A percentile compares a stretch with the other conserved stretches of the same genome.
These are phyloP conservation scores for Ara ararauna DNA, from an alignment of 2,797 vertebrate genomes.

Conservation along the genomic window DNA sequence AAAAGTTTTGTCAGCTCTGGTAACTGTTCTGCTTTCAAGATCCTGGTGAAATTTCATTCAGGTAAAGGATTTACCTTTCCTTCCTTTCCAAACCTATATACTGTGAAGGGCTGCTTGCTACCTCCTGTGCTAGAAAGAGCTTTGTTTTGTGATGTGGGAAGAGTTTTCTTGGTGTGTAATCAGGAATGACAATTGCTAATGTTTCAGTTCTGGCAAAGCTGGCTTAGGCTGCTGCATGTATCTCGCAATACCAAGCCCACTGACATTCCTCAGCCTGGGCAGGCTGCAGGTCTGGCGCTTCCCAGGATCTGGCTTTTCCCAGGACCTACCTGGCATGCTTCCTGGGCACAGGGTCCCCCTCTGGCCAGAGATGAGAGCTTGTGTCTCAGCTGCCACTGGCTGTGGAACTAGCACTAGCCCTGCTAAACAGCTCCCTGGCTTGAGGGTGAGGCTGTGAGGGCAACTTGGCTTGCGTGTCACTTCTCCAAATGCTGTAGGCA, in stretches of 20 bases:
- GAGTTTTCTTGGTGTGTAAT: not conserved
- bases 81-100: not conserved
- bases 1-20: not conserved
- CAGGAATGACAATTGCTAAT: not conserved
- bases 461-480: not conserved
- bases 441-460: not conserved
- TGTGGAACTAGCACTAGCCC: not conserved
- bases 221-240: not conserved
- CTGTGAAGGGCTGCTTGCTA: not conserved
- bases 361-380: not conserved
- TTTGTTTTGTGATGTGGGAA: not conserved
- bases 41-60: not conserved
- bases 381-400: not conserved
- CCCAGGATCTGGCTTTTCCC: not conserved
- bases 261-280: not conserved
- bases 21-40: not conserved
- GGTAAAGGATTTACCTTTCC: not conserved
- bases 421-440: not conserved
- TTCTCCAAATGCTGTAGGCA: not conserved
- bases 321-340: not conserved
- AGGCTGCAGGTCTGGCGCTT: not conserved
- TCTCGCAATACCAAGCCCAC: accelerated
- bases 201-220: not conserved
- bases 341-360: not conserved
- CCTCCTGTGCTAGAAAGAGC: not conserved